A percentile compares a stretch with the other conserved stretches of the same genome.
These are phyloP conservation scores for Drosophila elegans DNA, from an alignment of 1,140 invertebrate species.

Conservation along the genomic window DNA sequence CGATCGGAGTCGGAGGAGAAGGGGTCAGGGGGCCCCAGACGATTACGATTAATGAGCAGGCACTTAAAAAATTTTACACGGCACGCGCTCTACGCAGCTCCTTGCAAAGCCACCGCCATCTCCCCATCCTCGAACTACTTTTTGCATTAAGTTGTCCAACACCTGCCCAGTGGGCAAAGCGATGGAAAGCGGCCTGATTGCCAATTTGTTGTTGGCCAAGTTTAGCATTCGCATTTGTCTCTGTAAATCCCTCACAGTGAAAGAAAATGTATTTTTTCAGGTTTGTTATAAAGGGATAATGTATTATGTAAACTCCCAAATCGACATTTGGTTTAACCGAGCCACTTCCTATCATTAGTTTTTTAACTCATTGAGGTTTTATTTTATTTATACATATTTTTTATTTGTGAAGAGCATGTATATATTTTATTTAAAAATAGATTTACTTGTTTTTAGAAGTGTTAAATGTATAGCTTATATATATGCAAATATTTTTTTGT, in stretches of 20 bases:
- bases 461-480: no score
- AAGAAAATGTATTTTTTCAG: not conserved
- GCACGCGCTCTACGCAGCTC: constrained; percentile 71
- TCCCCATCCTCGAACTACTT: not conserved
- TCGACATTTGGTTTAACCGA: no score
- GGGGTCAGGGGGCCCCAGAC: constrained; percentile 37
- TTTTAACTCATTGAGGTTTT: no score
- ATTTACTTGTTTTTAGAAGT: no score
- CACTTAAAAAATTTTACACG: constrained; percentile 69
- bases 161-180: constrained; percentile 71
- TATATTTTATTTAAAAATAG: no score
- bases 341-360: no score
- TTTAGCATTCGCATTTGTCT: constrained; percentile 58
- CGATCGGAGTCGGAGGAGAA: not conserved
- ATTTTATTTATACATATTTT: no score
- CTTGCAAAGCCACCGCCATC: not conserved
- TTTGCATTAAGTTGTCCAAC: constrained; percentile 76
- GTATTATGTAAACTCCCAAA: no score
- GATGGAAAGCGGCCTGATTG: constrained; percentile 67
- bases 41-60: constrained; percentile 80
- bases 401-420: no score
- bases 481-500: no score
- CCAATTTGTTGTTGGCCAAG: constrained; percentile 70
- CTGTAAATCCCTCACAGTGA: constrained; percentile 37
- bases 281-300: not conserved